A percentile compares a stretch with the other conserved stretches of the same genome.
phyloP scores from a whole-genome alignment of 1,140 invertebrate species.

The Carcinoscorpius rotundicauda region DNA sequence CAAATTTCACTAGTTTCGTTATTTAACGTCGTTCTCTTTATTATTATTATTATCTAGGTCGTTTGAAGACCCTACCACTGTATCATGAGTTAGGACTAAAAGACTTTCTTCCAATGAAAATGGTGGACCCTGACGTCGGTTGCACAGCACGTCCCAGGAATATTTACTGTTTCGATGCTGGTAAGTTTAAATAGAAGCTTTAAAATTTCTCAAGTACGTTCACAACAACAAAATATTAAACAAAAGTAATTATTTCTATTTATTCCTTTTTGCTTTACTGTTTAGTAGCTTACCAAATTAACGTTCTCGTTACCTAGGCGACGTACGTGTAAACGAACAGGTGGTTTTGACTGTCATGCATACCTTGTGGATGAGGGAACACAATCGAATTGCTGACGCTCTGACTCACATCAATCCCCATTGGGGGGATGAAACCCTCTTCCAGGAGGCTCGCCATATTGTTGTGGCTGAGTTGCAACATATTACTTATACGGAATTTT shows the following conservation, averaged over 20 bases:
- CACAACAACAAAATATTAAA: no score
- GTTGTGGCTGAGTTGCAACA: slow-evolving; percentile 70
- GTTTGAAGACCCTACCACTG: slow-evolving; percentile 43
- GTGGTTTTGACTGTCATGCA: slow-evolving; percentile 70
- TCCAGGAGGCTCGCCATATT: slow-evolving; percentile 71
- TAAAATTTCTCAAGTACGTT: no score
- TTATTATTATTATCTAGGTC: slow-evolving; percentile 7
- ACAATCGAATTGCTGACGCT: slow-evolving; percentile 72
- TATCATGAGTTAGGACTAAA: slow-evolving; percentile 76
- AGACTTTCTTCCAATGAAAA: slow-evolving; percentile 74
- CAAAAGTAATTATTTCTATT: no score
- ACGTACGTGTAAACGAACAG: slow-evolving; percentile 75
- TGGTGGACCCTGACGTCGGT: slow-evolving; percentile 82
- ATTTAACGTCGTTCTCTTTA: no score
- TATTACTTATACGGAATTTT: slow-evolving; percentile 74
- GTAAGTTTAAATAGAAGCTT: slow-evolving; percentile 23
- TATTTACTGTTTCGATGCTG: slow-evolving; percentile 79
- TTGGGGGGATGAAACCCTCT: slow-evolving; percentile 75
- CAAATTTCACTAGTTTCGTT: no score
- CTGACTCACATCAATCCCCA: slow-evolving; percentile 63
- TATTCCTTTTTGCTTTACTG: no score
- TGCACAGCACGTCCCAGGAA: slow-evolving; percentile 45
- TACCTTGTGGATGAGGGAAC: slow-evolving; percentile 74
- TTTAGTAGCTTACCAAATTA: slow-evolving; percentile 28
- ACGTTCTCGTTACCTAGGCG: slow-evolving; percentile 48